Percentiles rank a stretch among this genome's conserved stretches.
phyloP scores from a whole-genome alignment of 2,797 vertebrate genomes.

The Prunella strophiata region DNA sequence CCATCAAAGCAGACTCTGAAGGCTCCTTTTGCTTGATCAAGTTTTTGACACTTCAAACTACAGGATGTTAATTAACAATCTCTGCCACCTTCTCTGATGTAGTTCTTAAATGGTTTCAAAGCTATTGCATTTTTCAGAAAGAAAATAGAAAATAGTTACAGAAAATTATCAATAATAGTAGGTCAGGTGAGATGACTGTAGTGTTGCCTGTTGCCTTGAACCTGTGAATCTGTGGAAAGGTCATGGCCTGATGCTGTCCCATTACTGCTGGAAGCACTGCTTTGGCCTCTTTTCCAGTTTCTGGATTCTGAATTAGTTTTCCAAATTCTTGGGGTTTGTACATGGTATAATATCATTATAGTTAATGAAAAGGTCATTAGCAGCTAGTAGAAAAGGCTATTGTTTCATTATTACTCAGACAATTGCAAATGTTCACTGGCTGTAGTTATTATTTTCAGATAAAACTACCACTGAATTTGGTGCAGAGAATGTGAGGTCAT shows the following conservation, averaged over 20 bases:
- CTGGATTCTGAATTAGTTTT: neutral
- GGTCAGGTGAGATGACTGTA: neutral
- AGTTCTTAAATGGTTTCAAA: conserved; percentile 50
- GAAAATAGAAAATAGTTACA: neutral
- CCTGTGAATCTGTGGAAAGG: neutral
- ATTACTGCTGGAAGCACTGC: neutral
- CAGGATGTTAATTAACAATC: conserved; percentile 38
- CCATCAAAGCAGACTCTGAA: conserved; percentile 18
- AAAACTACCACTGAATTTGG: neutral
- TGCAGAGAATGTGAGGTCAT: neutral
- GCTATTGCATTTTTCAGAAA: neutral
- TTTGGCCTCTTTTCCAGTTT: neutral
- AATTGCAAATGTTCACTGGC: neutral
- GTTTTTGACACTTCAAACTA: conserved; percentile 4
- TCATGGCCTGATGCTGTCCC: neutral
- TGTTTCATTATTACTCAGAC: neutral
- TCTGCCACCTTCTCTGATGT: conserved; percentile 42
- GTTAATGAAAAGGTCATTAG: neutral
- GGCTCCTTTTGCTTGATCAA: conserved; percentile 35
- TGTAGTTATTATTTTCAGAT: neutral
- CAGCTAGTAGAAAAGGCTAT: neutral
- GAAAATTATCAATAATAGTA: neutral
- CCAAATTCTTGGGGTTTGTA: neutral
- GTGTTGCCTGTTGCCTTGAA: neutral
- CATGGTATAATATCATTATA: neutral